These are phyloP conservation scores for Euleptes europaea DNA, from an alignment of 2,113 vertebrate species.

Conservation along the genomic window DNA sequence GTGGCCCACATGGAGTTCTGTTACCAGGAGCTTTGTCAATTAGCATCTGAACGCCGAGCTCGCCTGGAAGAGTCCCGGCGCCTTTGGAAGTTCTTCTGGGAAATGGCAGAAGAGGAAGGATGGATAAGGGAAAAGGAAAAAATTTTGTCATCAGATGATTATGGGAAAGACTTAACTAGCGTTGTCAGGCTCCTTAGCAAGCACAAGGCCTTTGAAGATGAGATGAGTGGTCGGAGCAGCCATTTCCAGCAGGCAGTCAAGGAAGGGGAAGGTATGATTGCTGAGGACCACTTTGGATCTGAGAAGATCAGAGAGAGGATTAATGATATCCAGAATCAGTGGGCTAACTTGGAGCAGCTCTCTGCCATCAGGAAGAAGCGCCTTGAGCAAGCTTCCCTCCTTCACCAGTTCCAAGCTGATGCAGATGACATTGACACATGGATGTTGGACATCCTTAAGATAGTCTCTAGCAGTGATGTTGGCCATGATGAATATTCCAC, in stretches of 20 bases:
- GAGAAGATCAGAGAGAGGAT: constrained; percentile 89
- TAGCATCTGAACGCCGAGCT: constrained; percentile 87
- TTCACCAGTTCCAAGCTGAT: constrained; percentile 94
- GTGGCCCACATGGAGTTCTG: constrained; percentile 96
- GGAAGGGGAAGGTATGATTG: constrained; percentile 90
- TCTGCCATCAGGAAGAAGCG: constrained; percentile 83
- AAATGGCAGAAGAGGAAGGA: constrained; percentile 96
- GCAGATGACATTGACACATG: constrained; percentile 91
- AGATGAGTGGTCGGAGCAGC: constrained; percentile 89
- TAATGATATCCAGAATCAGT: constrained; percentile 87
- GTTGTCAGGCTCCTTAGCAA: constrained; percentile 90
- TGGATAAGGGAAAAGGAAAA: constrained; percentile 98
- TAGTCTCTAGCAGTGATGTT: constrained; percentile 91
- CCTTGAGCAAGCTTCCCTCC: constrained; percentile 86
- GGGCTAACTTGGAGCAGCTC: constrained; percentile 89
- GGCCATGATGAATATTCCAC: constrained; percentile 96
- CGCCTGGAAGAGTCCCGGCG: constrained; percentile 92
- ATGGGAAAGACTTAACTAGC: constrained; percentile 90
- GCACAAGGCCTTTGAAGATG: constrained; percentile 91
- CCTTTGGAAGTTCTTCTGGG: constrained; percentile 98
- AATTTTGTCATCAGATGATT: constrained; percentile 90
- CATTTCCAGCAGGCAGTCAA: constrained; percentile 89
- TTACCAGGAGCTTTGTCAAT: constrained; percentile 93
- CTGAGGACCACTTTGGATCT: constrained; percentile 88
- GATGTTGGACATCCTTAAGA: constrained; percentile 92